phyloP scores from a whole-genome alignment of 2,797 vertebrate species.

The Selene dorsalis region DNA sequence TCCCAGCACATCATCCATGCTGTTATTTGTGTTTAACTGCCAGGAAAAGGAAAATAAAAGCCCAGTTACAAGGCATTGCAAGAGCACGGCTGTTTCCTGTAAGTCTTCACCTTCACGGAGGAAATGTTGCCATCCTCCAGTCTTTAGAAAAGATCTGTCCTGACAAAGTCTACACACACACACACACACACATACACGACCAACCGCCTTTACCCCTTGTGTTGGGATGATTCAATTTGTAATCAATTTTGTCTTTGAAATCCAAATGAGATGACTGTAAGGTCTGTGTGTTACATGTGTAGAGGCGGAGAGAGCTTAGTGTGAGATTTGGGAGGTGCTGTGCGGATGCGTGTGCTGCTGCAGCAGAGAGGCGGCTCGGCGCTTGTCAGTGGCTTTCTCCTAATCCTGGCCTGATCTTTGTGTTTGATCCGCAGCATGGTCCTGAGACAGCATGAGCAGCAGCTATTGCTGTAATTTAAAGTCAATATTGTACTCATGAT shows the following conservation, averaged over 20 bases:
- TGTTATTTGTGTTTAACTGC: constrained; percentile 83
- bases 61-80: constrained; percentile 71
- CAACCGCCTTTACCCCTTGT: constrained; percentile 36
- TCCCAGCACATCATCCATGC: constrained; percentile 77
- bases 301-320: constrained; percentile 77
- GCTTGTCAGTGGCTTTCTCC: constrained; percentile 86
- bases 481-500: constrained; percentile 86
- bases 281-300: constrained; percentile 71
- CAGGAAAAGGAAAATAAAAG: constrained; percentile 82
- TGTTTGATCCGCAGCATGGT: constrained; percentile 86
- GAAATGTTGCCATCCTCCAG: constrained; percentile 58
- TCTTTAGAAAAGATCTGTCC: constrained; percentile 50
- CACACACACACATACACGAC: background rate
- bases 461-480: constrained; percentile 87
- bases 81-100: constrained; percentile 75
- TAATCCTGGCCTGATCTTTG: constrained; percentile 88
- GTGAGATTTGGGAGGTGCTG: constrained; percentile 74
- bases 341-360: constrained; percentile 57
- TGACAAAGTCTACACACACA: constrained; percentile 36
- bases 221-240: constrained; percentile 59
- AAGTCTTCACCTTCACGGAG: constrained; percentile 60
- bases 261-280: constrained; percentile 73
- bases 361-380: constrained; percentile 69
- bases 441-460: constrained; percentile 85
- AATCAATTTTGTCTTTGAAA: constrained; percentile 82